phyloP scores from a whole-genome alignment of 2,797 vertebrate species.

The Agapornis canus region DNA sequence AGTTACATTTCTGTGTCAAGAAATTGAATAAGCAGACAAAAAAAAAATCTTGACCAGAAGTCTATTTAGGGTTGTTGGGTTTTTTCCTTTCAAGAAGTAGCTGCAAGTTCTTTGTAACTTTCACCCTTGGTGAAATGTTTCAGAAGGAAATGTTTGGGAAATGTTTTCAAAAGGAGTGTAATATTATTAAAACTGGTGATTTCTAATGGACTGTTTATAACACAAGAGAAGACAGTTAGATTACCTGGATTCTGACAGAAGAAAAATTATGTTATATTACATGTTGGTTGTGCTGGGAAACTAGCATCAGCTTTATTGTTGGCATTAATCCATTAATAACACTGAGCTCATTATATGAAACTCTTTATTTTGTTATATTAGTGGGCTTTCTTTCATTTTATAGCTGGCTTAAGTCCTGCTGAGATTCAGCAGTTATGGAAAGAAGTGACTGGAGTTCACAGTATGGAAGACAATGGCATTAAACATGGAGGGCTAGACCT shows the following conservation, averaged over 20 bases:
- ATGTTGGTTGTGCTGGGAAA: slow-evolving; percentile 53
- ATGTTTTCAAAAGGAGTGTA: neutral
- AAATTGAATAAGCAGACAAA: neutral
- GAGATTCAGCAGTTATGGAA: slow-evolving; percentile 99
- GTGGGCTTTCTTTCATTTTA: slow-evolving; percentile 76
- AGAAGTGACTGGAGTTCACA: slow-evolving; percentile 93
- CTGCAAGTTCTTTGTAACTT: neutral
- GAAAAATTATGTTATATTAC: slow-evolving; percentile 50
- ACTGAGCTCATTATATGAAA: slow-evolving; percentile 62
- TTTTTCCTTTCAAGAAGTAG: neutral
- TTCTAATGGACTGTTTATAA: slow-evolving; percentile 29
- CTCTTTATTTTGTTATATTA: slow-evolving; percentile 70
- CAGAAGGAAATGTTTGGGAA: neutral
- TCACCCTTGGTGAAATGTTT: neutral
- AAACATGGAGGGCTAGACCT: slow-evolving; percentile 98
- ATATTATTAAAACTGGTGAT: neutral
- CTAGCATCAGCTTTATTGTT: slow-evolving; percentile 66
- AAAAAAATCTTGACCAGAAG: neutral
- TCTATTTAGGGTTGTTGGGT: neutral
- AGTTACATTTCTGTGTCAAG: neutral
- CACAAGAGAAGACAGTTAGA: neutral
- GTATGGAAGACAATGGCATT: slow-evolving; percentile 95
- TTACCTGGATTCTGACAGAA: slow-evolving; percentile 8
- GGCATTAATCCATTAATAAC: slow-evolving; percentile 67
- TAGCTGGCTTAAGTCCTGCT: slow-evolving; percentile 95